Conservation (phyloP, 2,797 vertebrate genomes). For the Mormyrops attenuatus region DNA sequence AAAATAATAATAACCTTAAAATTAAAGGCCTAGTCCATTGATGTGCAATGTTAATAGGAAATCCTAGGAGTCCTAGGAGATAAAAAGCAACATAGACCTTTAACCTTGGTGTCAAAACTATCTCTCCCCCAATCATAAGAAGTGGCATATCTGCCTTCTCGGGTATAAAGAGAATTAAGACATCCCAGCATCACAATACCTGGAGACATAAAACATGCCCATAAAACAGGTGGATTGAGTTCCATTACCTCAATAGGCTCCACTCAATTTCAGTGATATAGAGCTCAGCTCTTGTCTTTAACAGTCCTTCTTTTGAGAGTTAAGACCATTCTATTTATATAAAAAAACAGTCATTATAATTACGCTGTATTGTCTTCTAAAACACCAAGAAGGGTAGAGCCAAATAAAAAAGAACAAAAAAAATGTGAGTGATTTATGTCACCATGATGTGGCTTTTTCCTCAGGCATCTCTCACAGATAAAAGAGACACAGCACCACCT, state of each 20-base stretch:
- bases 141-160: background rate
- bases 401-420: background rate
- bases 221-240: background rate
- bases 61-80: background rate
- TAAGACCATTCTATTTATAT: background rate
- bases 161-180: background rate
- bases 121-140: background rate
- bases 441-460: background rate
- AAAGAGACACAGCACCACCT: slow-evolving; percentile 23
- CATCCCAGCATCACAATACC: background rate
- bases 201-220: background rate
- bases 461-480: background rate
- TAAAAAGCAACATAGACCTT: background rate
- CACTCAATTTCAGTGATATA: background rate
- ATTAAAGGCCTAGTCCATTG: background rate
- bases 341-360: slow-evolving; percentile 10
- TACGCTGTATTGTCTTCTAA: background rate
- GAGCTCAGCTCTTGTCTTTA: background rate
- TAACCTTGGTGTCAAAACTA: background rate
- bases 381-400: background rate
- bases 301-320: background rate
- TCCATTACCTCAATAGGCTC: background rate
- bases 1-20: background rate
- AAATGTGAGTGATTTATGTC: slow-evolving; percentile 1
- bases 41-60: background rate